phyloP scores from a whole-genome alignment of 2,113 vertebrate species.

The Nyctereutes procyonoides region DNA sequence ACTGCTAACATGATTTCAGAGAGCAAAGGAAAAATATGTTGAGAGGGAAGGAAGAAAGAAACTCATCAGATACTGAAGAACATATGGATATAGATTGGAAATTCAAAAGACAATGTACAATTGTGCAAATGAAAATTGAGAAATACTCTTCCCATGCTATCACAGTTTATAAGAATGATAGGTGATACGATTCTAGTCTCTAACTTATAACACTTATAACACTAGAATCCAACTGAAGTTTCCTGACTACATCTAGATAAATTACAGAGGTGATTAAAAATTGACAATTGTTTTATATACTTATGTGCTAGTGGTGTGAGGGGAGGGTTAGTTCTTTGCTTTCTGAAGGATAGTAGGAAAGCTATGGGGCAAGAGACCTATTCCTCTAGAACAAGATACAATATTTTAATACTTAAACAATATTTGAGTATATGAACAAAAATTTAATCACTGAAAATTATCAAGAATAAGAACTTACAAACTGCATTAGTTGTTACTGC shows the following conservation, averaged over 20 bases:
- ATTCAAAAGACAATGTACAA: not conserved
- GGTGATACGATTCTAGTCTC: not conserved
- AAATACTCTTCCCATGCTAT: not conserved
- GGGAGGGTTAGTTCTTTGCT: not conserved
- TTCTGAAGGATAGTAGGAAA: not conserved
- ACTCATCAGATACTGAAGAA: not conserved
- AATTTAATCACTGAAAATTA: not conserved
- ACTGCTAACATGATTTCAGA: not conserved
- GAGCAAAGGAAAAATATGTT: not conserved
- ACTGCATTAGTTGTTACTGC: not conserved
- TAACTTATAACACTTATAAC: not conserved
- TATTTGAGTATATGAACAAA: not conserved
- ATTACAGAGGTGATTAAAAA: not conserved
- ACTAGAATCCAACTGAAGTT: not conserved
- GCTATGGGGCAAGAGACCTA: not conserved
- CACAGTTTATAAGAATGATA: not conserved
- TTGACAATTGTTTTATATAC: not conserved
- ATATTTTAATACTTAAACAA: not conserved
- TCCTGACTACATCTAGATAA: not conserved
- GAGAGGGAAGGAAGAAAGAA: not conserved
- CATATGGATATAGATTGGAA: not conserved
- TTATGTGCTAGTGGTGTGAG: not conserved
- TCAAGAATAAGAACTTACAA: not conserved
- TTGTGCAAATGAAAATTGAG: not conserved
- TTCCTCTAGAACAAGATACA: not conserved